Conservation (phyloP, 1,140 invertebrate species). For the Tetragnatha versicolor region DNA sequence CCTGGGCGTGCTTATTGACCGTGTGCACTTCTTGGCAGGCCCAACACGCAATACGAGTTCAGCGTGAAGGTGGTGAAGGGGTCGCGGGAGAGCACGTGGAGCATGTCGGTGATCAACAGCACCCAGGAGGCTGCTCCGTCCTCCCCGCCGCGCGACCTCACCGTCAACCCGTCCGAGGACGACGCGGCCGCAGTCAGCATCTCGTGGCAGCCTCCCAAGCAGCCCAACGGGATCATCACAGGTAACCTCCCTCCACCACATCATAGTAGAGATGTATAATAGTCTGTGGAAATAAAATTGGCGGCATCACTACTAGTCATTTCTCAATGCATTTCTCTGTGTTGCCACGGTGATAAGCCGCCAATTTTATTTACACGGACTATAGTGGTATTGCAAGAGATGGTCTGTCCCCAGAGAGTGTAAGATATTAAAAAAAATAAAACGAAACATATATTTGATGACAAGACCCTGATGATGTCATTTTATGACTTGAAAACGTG, state of each 20-base stretch:
- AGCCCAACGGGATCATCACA: conserved; percentile 84
- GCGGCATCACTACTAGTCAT: too few species aligned
- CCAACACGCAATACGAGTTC: conserved; percentile 95
- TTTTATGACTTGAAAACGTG: too few species aligned
- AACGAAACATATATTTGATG: too few species aligned
- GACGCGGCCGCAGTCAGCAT: conserved; percentile 75
- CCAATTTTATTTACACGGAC: too few species aligned
- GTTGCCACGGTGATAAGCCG: too few species aligned
- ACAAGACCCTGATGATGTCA: too few species aligned
- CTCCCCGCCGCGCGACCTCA: conserved; percentile 56
- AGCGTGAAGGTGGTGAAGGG: conserved; percentile 86
- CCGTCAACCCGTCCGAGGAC: conserved; percentile 68
- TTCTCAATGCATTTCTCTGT: too few species aligned
- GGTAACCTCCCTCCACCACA: too few species aligned
- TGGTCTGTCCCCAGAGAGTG: too few species aligned
- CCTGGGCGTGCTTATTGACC: too few species aligned
- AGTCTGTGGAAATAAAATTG: background rate
- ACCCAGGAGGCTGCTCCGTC: conserved; percentile 75
- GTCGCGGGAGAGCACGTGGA: conserved; percentile 86
- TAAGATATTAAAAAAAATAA: too few species aligned
- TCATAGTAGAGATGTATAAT: background rate
- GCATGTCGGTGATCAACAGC: conserved; percentile 88
- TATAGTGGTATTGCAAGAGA: too few species aligned
- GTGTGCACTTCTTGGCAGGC: conserved; percentile 65
- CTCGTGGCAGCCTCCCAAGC: conserved; percentile 88